Percentiles rank a stretch among this genome's conserved stretches.
phyloP scores from a whole-genome alignment of 1,140 invertebrate species.

The Atta cephalotes region DNA sequence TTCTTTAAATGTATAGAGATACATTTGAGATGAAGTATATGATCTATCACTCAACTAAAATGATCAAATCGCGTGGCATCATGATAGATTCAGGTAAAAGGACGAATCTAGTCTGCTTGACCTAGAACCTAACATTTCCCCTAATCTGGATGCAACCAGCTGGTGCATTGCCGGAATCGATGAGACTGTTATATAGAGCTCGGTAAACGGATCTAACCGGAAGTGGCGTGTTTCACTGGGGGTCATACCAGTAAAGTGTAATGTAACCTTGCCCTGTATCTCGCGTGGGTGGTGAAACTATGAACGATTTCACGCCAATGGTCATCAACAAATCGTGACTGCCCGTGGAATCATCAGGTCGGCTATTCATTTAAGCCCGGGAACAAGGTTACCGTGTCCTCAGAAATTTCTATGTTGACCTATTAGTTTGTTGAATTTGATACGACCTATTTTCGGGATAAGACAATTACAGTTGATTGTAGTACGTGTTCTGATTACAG shows the following conservation, averaged over 20 bases:
- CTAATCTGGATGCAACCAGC: slow-evolving; percentile 57
- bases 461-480: slow-evolving; percentile 1
- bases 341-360: neutral
- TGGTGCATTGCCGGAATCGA: slow-evolving; percentile 59
- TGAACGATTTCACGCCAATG: slow-evolving; percentile 30
- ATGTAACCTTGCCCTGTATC: slow-evolving; percentile 11
- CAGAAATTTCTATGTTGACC: neutral
- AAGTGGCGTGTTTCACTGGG: slow-evolving; percentile 20
- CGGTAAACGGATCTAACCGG: slow-evolving; percentile 31
- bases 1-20: slow-evolving; percentile 22
- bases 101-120: slow-evolving; percentile 41
- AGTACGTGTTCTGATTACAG: slow-evolving; percentile 2
- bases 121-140: slow-evolving; percentile 53
- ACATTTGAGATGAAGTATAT: slow-evolving; percentile 1
- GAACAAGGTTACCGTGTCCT: slow-evolving; percentile 22
- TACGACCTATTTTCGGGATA: slow-evolving; percentile 13
- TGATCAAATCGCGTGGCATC: slow-evolving; percentile 42
- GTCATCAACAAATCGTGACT: slow-evolving; percentile 37
- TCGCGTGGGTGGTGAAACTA: slow-evolving; percentile 1
- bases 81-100: slow-evolving; percentile 42
- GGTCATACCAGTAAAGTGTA: slow-evolving; percentile 3
- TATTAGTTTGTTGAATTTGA: slow-evolving; percentile 3
- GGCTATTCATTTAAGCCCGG: slow-evolving; percentile 16
- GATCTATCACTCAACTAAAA: slow-evolving; percentile 24
- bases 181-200: slow-evolving; percentile 59